These are phyloP conservation scores for Chondrosia reniformis DNA, from an alignment of 37 sponge, comb jelly and placozoan species.

Conservation along the genomic window DNA sequence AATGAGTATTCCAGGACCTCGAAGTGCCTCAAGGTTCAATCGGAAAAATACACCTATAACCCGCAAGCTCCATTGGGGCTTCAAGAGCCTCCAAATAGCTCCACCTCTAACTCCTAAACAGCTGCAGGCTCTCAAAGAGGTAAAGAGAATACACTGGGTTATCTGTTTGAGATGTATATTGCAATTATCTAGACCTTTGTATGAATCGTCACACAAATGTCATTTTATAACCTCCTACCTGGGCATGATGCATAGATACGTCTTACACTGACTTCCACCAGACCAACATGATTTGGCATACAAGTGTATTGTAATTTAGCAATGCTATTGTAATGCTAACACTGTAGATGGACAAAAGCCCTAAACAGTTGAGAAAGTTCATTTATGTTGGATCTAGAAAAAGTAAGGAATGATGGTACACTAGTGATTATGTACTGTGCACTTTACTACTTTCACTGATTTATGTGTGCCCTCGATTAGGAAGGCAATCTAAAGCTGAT, in stretches of 20 bases:
- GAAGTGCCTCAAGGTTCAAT: background rate
- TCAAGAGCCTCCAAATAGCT: constrained; percentile 69
- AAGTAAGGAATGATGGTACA: too few species aligned
- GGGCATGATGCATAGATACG: too few species aligned
- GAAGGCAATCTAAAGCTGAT: background rate
- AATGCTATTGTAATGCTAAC: background rate
- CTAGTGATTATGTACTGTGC: background rate
- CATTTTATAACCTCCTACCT: too few species aligned
- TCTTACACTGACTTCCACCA: too few species aligned
- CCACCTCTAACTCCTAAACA: constrained; percentile 65
- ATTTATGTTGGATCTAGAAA: constrained; percentile 18
- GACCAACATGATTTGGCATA: too few species aligned
- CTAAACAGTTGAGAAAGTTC: constrained; percentile 14
- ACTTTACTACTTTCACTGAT: background rate
- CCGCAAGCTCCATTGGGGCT: constrained; percentile 82
- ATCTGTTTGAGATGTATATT: too few species aligned
- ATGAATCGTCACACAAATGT: too few species aligned
- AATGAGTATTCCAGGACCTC: background rate
- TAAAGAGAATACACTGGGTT: too few species aligned
- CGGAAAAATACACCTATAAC: constrained; percentile 47
- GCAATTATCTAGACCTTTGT: too few species aligned
- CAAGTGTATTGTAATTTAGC: too few species aligned
- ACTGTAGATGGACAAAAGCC: constrained; percentile 5
- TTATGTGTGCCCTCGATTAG: background rate
- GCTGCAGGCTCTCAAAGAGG: constrained; percentile 63